Evolutionary conservation across 2,797 vertebrate genomes (phyloP).

Genomic region (Lindbergichthys nudifrons): DNA sequence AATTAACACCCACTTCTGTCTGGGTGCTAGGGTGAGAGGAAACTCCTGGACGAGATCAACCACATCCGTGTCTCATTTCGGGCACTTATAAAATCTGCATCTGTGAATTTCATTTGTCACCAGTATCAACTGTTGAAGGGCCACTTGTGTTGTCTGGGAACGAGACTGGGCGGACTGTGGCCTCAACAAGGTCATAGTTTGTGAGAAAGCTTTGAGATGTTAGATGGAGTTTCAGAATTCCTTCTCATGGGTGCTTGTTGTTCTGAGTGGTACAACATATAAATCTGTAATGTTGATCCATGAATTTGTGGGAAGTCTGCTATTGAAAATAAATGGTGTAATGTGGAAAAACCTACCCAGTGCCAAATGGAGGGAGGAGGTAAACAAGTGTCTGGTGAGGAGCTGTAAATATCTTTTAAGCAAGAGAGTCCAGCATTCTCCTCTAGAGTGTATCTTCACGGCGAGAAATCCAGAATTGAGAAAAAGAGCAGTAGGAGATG

Average conservation of each 20-base stretch:
- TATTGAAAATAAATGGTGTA: constrained; percentile 7
- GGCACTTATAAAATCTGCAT: constrained; percentile 28
- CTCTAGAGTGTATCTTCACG: not conserved
- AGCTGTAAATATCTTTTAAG: not conserved
- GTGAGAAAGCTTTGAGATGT: constrained; percentile 1
- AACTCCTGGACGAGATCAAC: constrained; percentile 43
- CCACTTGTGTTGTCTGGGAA: constrained; percentile 45
- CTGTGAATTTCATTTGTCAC: constrained; percentile 31
- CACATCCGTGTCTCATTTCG: constrained; percentile 14
- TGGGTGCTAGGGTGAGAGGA: constrained; percentile 29
- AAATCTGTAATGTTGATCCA: not conserved
- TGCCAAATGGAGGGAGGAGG: not conserved
- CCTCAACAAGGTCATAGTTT: constrained; percentile 16
- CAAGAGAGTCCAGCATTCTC: not conserved
- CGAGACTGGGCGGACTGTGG: constrained; percentile 22
- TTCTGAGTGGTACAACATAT: not conserved
- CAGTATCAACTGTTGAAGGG: constrained; percentile 7
- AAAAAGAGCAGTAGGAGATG: not conserved
- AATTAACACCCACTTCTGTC: constrained; percentile 53
- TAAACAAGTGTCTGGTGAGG: not conserved
- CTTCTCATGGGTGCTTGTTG: not conserved
- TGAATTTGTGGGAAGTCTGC: not conserved
- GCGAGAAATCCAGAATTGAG: constrained; percentile 19
- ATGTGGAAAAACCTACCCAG: not conserved
- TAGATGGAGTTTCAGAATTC: not conserved